phyloP scores from a whole-genome alignment of 2,888 invertebrate species.

The Kuschelorhynchus macadamiae region DNA sequence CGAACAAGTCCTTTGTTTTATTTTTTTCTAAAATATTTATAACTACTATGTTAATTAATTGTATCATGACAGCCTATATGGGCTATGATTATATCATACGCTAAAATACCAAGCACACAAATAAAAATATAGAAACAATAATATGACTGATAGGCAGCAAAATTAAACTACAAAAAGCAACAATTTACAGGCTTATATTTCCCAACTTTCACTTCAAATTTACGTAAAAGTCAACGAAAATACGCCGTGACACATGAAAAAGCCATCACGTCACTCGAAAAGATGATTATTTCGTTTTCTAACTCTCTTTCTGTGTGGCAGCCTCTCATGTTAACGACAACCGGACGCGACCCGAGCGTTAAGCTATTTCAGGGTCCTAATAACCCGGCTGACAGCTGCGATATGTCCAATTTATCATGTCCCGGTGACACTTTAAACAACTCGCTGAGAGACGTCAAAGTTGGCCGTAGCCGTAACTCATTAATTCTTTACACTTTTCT shows the following conservation, averaged over 20 bases:
- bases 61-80: no score
- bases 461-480: slow-evolving; percentile 34
- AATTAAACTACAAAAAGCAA: no score
- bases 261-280: slow-evolving; percentile 43
- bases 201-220: no score
- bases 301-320: slow-evolving; percentile 23
- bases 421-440: slow-evolving; percentile 57
- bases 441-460: slow-evolving; percentile 54
- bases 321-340: slow-evolving; percentile 48
- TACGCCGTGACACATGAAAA: slow-evolving; percentile 38
- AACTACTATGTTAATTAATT: no score
- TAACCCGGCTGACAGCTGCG: slow-evolving; percentile 62
- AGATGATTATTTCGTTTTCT: slow-evolving; percentile 45
- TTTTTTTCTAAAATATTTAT: no score
- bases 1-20: no score
- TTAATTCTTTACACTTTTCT: slow-evolving; percentile 43
- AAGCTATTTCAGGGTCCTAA: slow-evolving; percentile 58
- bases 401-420: slow-evolving; percentile 63
- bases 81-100: no score
- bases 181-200: no score
- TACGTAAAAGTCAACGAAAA: slow-evolving; percentile 12
- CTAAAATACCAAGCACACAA: no score
- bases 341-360: slow-evolving; percentile 59
- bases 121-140: no score
- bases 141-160: no score